A percentile compares a stretch with the other conserved stretches of the same genome.
Evolutionary conservation across 2,888 invertebrate genomes (phyloP).

Genomic region (Scaptomyza flava): DNA sequence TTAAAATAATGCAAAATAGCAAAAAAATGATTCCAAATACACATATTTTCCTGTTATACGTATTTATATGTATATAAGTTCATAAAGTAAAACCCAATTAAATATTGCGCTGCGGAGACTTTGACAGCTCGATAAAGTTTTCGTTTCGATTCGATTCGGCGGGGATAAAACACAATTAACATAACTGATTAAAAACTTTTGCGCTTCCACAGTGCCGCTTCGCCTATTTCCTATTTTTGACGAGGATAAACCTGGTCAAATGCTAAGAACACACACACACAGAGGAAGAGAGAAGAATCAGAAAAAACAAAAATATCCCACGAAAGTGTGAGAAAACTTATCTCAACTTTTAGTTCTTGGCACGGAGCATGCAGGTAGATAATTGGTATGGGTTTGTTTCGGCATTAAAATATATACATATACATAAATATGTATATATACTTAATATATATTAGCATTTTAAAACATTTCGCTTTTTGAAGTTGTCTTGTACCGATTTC

Average conservation of each 20-base stretch:
- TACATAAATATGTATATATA: too few relatives aligned
- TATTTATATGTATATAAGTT: neutral
- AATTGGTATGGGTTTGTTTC: neutral
- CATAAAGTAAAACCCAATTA: conserved; percentile 68
- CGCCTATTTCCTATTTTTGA: conserved; percentile 59
- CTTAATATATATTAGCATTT: neutral
- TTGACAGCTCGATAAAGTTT: conserved; percentile 51
- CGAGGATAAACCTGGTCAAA: conserved; percentile 22
- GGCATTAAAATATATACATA: neutral
- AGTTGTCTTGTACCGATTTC: neutral
- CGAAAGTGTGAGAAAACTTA: conserved; percentile 38
- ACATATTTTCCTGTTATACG: conserved; percentile 8
- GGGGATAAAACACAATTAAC: conserved; percentile 63
- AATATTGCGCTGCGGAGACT: conserved; percentile 44
- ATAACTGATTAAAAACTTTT: conserved; percentile 78
- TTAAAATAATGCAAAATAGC: conserved; percentile 1
- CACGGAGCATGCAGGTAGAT: neutral
- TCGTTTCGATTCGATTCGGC: neutral
- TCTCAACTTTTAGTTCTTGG: conserved; percentile 33
- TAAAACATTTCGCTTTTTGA: neutral
- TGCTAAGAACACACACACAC: neutral
- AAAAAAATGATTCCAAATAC: conserved; percentile 3
- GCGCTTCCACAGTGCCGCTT: conserved; percentile 38
- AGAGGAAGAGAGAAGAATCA: neutral
- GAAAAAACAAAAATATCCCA: conserved; percentile 4